Conservation (phyloP, 1,140 invertebrate species). For the Drosophila auraria region DNA sequence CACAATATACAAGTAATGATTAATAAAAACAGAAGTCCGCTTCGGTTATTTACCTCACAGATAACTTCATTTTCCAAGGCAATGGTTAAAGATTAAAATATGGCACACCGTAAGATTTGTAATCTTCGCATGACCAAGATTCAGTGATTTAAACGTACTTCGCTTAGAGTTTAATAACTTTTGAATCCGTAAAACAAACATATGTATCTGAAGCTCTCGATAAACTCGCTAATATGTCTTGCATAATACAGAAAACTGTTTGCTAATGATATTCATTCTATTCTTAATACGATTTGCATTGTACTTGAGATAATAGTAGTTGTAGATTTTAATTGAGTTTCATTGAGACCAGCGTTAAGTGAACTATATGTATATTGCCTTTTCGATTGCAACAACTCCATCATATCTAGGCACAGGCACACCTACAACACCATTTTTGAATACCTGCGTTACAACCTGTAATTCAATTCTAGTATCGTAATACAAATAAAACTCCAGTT, state of each 20-base stretch:
- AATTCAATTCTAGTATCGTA: conserved; percentile 65
- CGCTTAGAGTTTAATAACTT: conserved; percentile 9
- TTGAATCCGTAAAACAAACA: not conserved
- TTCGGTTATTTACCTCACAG: conserved; percentile 10
- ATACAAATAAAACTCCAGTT: conserved; percentile 44
- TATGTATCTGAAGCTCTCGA: conserved; percentile 1
- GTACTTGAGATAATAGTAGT: conserved; percentile 58
- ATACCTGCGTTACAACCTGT: conserved; percentile 66
- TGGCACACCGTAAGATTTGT: conserved; percentile 4
- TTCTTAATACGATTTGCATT: conserved; percentile 35
- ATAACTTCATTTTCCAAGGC: conserved; percentile 4
- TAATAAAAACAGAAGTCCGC: not conserved
- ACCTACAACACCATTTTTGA: conserved; percentile 48
- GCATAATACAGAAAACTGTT: conserved; percentile 25
- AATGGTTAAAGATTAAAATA: not conserved
- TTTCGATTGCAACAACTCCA: conserved; percentile 56
- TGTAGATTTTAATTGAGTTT: conserved; percentile 42
- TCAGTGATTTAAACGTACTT: conserved; percentile 18
- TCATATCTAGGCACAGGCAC: conserved; percentile 59
- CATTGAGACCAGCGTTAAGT: conserved; percentile 34
- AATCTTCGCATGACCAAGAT: conserved; percentile 18
- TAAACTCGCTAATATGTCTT: conserved; percentile 39
- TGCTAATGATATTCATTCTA: conserved; percentile 57
- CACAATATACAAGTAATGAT: conserved; percentile 43
- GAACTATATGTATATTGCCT: conserved; percentile 33